A percentile compares a stretch with the other conserved stretches of the same genome.
These are phyloP conservation scores for Rallus crepitans DNA, from an alignment of 2,797 vertebrate genomes.

Conservation along the genomic window DNA sequence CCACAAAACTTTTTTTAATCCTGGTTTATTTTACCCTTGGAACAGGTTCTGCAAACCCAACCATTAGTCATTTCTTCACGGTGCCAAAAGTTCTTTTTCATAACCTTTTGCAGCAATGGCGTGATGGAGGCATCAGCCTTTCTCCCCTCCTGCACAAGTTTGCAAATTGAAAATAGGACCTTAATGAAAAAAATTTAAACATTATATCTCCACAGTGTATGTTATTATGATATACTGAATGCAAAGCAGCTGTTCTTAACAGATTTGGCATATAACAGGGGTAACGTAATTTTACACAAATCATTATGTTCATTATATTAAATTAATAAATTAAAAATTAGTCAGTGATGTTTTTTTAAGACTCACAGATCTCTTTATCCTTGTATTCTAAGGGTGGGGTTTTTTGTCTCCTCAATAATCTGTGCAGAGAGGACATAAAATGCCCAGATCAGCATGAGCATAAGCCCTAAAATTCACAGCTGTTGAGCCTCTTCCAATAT, in stretches of 20 bases:
- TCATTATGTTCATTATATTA: constrained; percentile 62
- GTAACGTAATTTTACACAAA: constrained; percentile 57
- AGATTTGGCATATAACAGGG: constrained; percentile 53
- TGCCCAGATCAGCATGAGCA: constrained; percentile 60
- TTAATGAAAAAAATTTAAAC: constrained; percentile 16
- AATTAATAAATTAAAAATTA: constrained; percentile 56
- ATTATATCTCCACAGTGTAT: not conserved
- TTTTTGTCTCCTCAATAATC: constrained; percentile 32
- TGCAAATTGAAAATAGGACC: not conserved
- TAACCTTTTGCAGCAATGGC: not conserved
- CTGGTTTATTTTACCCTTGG: not conserved
- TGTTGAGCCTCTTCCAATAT: constrained; percentile 76
- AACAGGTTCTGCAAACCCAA: not conserved
- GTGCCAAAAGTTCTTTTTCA: not conserved
- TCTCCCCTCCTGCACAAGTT: not conserved
- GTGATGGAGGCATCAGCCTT: not conserved
- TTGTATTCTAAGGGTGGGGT: not conserved
- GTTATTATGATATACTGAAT: constrained; percentile 9
- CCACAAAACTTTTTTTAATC: not conserved
- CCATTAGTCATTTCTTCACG: not conserved
- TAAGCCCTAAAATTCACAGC: constrained; percentile 73
- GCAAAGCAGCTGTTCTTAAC: constrained; percentile 59
- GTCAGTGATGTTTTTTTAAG: constrained; percentile 36
- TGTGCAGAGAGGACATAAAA: constrained; percentile 35
- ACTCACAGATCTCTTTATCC: constrained; percentile 35